Evolutionary conservation across 2,113 vertebrate genomes (phyloP), one percentile per base, ranked within the genome.

Genomic region (Lasiurus cinereus): DNA sequence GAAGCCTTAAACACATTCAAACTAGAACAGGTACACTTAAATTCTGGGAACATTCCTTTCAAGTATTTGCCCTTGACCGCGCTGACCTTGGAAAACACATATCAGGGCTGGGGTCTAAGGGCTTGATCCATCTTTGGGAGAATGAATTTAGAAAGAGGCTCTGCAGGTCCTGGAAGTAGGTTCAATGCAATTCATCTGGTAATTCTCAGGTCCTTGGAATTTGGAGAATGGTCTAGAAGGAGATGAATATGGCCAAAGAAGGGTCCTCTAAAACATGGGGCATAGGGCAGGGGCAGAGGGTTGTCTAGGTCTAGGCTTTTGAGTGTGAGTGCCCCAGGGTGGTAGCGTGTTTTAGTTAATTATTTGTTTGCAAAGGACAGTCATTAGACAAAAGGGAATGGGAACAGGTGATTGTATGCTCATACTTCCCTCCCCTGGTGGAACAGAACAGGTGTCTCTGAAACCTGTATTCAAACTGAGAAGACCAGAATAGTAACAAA

Each of bases 321-420:
- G 52, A 69, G 36, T 76, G 50, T 56, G 29, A 74, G 5, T 62
- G 36, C 33, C 48, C 29, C 0, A 59, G 4, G 7, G 27, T 72
- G 39, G 7, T 72, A 76, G n/a, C 21, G 27, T 16, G 21, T 79
- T 83, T 79, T 27, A 33, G 48, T 66, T 85, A 46, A 66, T 64
- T 62, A 70, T 70, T 4, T 79, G 59, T 72, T 83, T 85, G 36
- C 29, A 69, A n/a, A 78, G 69, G 31, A 8, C 5, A 94, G 22
- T 46, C 66, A 76, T 52, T 22, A 39, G 29, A 52, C 52, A 95
- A 91, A 82, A 96, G 29, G n/a, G 48, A 92, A 90, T 5, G 29
- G 84, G 52, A 52, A 72, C 11, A 52, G 43, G 18, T 50, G 82
- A 70, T 4, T 64, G n/a, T 21, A 78, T 4, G 5, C 11, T 72